phyloP scores from a whole-genome alignment of 1,140 invertebrate species.

The Onthophagus taurus region DNA sequence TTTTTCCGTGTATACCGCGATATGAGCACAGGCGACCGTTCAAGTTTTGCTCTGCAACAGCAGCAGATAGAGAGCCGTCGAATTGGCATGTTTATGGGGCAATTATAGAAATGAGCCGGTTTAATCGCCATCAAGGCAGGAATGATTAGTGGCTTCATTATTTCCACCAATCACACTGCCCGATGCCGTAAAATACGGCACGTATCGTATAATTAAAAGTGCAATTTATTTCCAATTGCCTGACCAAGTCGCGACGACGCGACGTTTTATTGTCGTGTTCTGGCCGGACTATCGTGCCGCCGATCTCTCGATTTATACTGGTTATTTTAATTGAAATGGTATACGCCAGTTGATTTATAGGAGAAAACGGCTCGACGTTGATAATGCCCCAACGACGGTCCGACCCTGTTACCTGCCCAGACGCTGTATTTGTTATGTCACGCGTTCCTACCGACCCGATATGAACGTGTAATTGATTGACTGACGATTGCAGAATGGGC shows the following conservation, averaged over 20 bases:
- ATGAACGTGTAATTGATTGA: too few relatives aligned
- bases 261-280: conserved; percentile 14
- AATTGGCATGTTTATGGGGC: conserved; percentile 33
- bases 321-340: conserved; percentile 13
- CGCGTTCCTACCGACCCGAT: too few relatives aligned
- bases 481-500: too few relatives aligned
- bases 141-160: conserved; percentile 35
- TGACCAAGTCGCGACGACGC: conserved; percentile 11
- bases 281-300: conserved; percentile 3
- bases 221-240: conserved; percentile 18
- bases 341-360: conserved; percentile 4
- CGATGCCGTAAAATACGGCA: conserved; percentile 14
- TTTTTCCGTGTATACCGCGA: too few relatives aligned
- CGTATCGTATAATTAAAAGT: conserved; percentile 15
- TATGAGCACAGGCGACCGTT: too few relatives aligned
- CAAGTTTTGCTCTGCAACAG: too few relatives aligned
- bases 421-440: too few relatives aligned
- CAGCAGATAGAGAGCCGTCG: conserved; percentile 14
- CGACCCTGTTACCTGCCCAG: too few relatives aligned
- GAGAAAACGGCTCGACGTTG: not conserved
- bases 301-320: conserved; percentile 12
- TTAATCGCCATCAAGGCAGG: conserved; percentile 28
- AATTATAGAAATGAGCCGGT: conserved; percentile 33
- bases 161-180: conserved; percentile 26
- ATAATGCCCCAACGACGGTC: too few relatives aligned